These are phyloP conservation scores for Sebastes taczanowskii DNA, from an alignment of 2,797 vertebrate genomes.

Conservation along the genomic window DNA sequence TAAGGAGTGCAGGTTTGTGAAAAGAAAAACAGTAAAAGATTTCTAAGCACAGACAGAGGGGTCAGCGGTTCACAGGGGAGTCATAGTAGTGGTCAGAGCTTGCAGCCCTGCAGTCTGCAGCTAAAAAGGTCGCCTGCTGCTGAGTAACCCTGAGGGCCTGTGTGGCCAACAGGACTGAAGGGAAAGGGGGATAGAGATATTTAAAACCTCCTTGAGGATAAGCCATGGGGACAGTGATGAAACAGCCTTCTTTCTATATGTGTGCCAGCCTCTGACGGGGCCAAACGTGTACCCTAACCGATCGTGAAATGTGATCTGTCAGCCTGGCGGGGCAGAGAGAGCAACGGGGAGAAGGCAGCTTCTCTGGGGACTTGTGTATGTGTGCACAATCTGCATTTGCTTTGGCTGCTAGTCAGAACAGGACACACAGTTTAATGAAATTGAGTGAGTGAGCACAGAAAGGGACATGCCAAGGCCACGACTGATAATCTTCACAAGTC, in stretches of 20 bases:
- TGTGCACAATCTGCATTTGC: conserved; percentile 55
- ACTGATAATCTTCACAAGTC: conserved; percentile 11
- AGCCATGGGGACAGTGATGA: conserved; percentile 44
- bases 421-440: conserved; percentile 52
- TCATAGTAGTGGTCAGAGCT: conserved; percentile 9
- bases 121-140: conserved; percentile 61
- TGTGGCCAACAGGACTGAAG: conserved; percentile 23
- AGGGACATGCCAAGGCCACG: neutral
- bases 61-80: conserved; percentile 26
- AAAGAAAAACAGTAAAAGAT: neutral
- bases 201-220: conserved; percentile 52
- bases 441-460: conserved; percentile 16
- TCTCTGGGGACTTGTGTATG: conserved; percentile 40
- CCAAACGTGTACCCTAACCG: conserved; percentile 50
- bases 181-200: conserved; percentile 32
- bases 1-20: neutral
- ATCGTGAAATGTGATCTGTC: conserved; percentile 63
- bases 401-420: conserved; percentile 61
- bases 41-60: conserved; percentile 25
- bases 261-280: conserved; percentile 47
- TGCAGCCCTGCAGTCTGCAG: conserved; percentile 27
- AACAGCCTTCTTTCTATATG: conserved; percentile 40
- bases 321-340: conserved; percentile 27
- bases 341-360: neutral
- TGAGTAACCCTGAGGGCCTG: conserved; percentile 68